Base-by-base conservation (phyloP, 2,113 vertebrate species). In the Pyrgilauda ruficollis region DNA sequence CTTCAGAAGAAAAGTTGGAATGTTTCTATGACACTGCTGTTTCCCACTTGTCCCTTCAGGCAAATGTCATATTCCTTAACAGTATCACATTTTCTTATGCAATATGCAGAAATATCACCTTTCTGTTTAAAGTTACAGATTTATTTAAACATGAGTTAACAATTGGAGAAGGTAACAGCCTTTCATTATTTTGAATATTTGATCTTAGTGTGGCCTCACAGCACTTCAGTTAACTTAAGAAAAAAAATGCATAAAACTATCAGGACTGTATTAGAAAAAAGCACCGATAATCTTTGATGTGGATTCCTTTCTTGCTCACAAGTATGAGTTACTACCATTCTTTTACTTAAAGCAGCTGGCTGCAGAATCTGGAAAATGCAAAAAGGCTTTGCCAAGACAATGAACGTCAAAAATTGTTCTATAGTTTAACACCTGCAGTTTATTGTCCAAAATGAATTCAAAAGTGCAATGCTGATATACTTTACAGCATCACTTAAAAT, bases 141-240 rank as follows among this genome's bases (percentile, higher is more conserved):
- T 35, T 46, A n/a, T 80, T 96, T 66, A 81, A 95, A 81, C 41
- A 44, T 21, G 28, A 97, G 76, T 87, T 95, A 92, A 82, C 50
- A 93, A 39, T 2, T 35, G 44, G 47, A 72, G 58, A 91, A 80
- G 84, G 94, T 49, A 88, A 92, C 44, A 93, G 72, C 20, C 35
- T 75, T 75, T 58, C 55, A 92, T 93, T 93, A 91, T 93, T 81
- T 77, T 78, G 31, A 77, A 92, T 50, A 35, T 69, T 95, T 97
- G 86, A 96, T 95, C 80, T 89, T 89, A 94, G 91, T 79, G 92
- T 96, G 35, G 44, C 84, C 69, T 80, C 70, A 77, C 28, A 92
- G 30, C 44, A 69, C 61, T 90, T 97, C 69, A 92, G 55, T 63
- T 39, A 39, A 49, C 24, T 83, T 81, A 92, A 78, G 94, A 97